Conservation (phyloP, 2,888 invertebrate genomes). For the Augochlorella aurata region DNA sequence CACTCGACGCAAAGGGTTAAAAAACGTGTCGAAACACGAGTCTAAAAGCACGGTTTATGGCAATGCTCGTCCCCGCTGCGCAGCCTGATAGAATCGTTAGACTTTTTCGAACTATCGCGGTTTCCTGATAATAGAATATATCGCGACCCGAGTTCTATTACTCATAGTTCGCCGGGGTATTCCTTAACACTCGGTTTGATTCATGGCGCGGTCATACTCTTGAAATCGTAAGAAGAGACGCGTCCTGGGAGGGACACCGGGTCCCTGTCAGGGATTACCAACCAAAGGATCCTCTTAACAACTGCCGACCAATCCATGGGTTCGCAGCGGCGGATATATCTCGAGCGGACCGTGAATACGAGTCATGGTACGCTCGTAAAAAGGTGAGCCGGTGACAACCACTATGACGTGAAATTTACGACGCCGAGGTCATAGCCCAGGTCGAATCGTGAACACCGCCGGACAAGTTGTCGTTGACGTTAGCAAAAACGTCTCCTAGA, state of each 20-base stretch:
- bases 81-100: background rate
- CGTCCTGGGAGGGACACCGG: conserved; percentile 52
- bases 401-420: conserved; percentile 78
- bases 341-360: conserved; percentile 64
- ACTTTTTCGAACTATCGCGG: background rate
- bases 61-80: too few relatives aligned
- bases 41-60: too few relatives aligned
- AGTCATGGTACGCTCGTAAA: conserved; percentile 74
- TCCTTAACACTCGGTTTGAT: conserved; percentile 32
- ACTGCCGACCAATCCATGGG: conserved; percentile 53
- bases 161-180: background rate
- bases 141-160: background rate
- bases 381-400: conserved; percentile 77
- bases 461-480: conserved; percentile 74
- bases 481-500: conserved; percentile 56
- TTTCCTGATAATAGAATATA: conserved; percentile 8
- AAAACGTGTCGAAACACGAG: too few relatives aligned
- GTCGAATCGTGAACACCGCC: conserved; percentile 78
- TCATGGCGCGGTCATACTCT: conserved; percentile 38
- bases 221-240: conserved; percentile 48
- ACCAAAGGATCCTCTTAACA: conserved; percentile 63
- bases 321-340: conserved; percentile 56
- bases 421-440: conserved; percentile 75
- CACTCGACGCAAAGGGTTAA: too few relatives aligned
- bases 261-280: conserved; percentile 52